Evolutionary conservation across 2,888 invertebrate species (phyloP), one percentile per base, ranked within the genome.

Genomic region (Phytoseiulus persimilis): DNA sequence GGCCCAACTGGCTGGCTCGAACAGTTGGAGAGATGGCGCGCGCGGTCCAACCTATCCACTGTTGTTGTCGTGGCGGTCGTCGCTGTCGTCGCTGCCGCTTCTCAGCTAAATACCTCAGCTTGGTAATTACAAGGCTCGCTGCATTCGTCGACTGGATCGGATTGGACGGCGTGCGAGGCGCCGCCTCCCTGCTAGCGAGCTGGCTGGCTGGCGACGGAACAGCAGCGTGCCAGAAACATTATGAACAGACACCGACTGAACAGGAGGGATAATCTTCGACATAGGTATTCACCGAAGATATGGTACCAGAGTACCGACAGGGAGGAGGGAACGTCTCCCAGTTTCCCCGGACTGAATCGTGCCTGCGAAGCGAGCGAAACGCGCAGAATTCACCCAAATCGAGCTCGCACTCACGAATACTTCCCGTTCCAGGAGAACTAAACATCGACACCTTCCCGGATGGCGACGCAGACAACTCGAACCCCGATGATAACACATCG

Each of bases 391-490:
- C n/a, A n/a, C 65, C 18, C 65, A 23, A 18, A 2, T 23, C 2
- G 14, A 11, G 39, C 9, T 9, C 39, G 14, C 18, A 23, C 65
- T 65, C 65, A 65, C 28, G 65, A 65, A 28, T 65, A 6, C 65
- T 3, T 65, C 18, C n/a, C n/a, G n/a, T 33, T 87, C n/a, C 87
- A 87, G 87, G 87, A 46, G 97, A 97, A 93, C 96, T 98, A 90
- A 97, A 98, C 93, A 96, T 98, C 90, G 98, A 98, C 92, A 95
- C 96, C 91, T 94, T 98, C 91, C 98, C 98, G 0, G 97, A 98
- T 93, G 97, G 91, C n/a, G 91, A 91, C 89, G 90, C 90, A 89
- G 91, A 92, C 89, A 90, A 90, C 90, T 90, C 90, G 39, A 96
- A 92, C 93, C 95, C 92, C 9, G 90, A 90, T 1, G 89, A 90